Conservation (phyloP, 1,140 invertebrate species). For the Drosophila mojavensis region DNA sequence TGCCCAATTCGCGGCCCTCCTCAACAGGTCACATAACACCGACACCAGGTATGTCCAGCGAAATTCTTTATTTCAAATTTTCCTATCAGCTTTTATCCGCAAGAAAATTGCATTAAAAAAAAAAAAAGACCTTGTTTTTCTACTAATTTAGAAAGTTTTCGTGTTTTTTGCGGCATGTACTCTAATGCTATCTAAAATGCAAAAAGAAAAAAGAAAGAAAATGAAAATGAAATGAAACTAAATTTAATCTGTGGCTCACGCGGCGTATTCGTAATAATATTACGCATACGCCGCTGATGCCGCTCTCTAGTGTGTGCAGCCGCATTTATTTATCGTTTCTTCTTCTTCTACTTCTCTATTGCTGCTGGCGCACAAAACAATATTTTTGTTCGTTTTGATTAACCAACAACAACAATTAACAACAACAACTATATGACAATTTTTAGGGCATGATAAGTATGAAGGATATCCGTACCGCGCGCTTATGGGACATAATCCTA, state of each 20-base stretch:
- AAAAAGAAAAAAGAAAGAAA: background rate
- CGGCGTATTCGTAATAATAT: constrained; percentile 22
- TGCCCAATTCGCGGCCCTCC: constrained; percentile 84
- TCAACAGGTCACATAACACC: constrained; percentile 87
- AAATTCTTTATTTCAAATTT: background rate
- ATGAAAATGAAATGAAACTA: background rate
- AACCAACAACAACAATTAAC: constrained; percentile 50
- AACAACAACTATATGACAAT: constrained; percentile 65
- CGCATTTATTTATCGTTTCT: constrained; percentile 8
- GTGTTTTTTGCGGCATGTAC: constrained; percentile 37
- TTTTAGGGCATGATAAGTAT: constrained; percentile 83
- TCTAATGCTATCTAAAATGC: constrained; percentile 22
- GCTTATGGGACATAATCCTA: constrained; percentile 83
- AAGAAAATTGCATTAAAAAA: constrained; percentile 13
- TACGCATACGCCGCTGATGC: constrained; percentile 30
- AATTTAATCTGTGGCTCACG: background rate
- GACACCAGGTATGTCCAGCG: constrained; percentile 84
- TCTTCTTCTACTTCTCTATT: constrained; percentile 9
- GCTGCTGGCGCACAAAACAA: background rate
- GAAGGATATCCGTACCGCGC: constrained; percentile 83
- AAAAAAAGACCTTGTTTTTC: constrained; percentile 17
- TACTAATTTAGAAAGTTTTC: constrained; percentile 32
- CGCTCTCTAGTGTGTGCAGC: background rate
- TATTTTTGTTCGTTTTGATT: constrained; percentile 19
- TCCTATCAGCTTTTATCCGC: constrained; percentile 11